Evolutionary conservation across 1,140 invertebrate genomes (phyloP), one percentile per base, ranked within the genome.

Genomic region (Phortica variegata): DNA sequence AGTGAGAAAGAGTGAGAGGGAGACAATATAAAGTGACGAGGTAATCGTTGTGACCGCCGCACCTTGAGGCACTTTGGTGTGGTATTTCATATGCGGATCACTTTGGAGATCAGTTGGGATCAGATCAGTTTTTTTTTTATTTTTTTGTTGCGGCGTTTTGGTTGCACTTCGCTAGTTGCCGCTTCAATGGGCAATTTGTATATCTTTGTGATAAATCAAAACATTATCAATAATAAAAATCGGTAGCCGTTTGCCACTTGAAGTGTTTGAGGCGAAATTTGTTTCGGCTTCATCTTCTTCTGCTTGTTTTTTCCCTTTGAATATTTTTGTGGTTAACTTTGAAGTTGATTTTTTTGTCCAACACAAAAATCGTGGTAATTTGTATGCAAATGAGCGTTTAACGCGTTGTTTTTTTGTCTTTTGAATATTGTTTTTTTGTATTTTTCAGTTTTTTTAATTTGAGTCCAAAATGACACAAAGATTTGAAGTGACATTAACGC

Each of bases 151-250:
- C 5, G 23, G 23, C 10, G 5, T 26, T 26, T 42, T 39, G 44
- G 16, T 48, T 43, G 17, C 34, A 45, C 32, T 7, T 44, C 36
- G 37, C 29, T 26, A 26, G 23, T 26, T 26, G 23, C 23, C 5
- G 23, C 10, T 39, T 42, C 49, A 56, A 57, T 58, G 52, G 23
- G 56, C 56, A 66, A 66, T 66, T 66, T 68, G 63, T 66, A 68
- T 63, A 60, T 62, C 63, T 58, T 55, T 63, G 60, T 60, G 63
- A 66, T 66, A 66, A 66, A 66, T 66, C 63, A 66, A 68, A 66
- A 68, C 57, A 66, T 66, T 66, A 66, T 66, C 63, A 66, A 66
- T 66, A 66, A 66, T 58, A 62, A 66, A n/a, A 68, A 66, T 66
- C 63, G 63, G 63, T 66, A 66, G 63, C 63, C 65, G 63, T 66